Percentiles rank a stretch among this genome's conserved stretches.
Evolutionary conservation across 2,113 vertebrate species (phyloP).

Genomic region (Corythornis vintsioides): DNA sequence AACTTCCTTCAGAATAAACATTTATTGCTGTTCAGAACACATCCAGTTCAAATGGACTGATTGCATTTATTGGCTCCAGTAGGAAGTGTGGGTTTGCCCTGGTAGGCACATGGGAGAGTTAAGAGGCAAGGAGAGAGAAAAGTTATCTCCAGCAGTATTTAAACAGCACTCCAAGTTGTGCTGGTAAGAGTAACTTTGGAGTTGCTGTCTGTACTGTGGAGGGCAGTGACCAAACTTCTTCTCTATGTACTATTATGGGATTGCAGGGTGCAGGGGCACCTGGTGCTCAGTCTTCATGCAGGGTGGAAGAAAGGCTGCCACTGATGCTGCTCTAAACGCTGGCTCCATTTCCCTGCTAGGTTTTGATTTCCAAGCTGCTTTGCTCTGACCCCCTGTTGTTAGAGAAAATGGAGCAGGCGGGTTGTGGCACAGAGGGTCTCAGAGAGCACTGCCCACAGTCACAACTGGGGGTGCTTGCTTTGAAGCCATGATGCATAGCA

Average conservation of each 20-base stretch:
- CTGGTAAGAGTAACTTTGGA: not conserved
- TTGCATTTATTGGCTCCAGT: conserved; percentile 12
- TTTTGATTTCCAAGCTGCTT: conserved; percentile 1
- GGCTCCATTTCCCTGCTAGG: not conserved
- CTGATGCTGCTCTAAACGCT: not conserved
- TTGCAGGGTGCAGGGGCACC: not conserved
- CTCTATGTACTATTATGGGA: not conserved
- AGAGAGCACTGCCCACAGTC: not conserved
- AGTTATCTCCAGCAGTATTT: not conserved
- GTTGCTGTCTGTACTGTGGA: not conserved
- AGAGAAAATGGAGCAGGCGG: not conserved
- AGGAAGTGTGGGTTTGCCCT: not conserved
- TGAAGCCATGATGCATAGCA: not conserved
- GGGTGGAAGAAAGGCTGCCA: not conserved
- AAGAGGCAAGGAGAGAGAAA: not conserved
- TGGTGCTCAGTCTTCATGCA: not conserved
- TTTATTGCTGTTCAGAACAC: conserved; percentile 12
- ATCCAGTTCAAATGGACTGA: conserved; percentile 23
- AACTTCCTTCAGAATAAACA: conserved; percentile 39
- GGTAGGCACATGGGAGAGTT: not conserved
- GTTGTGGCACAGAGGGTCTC: not conserved
- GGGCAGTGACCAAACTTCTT: not conserved
- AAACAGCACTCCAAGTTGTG: not conserved
- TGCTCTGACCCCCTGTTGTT: not conserved
- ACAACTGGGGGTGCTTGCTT: not conserved